Evolutionary conservation across 2,797 vertebrate genomes (phyloP), one percentile per base, ranked within the genome.

Genomic region (Steatocranus sp.): DNA sequence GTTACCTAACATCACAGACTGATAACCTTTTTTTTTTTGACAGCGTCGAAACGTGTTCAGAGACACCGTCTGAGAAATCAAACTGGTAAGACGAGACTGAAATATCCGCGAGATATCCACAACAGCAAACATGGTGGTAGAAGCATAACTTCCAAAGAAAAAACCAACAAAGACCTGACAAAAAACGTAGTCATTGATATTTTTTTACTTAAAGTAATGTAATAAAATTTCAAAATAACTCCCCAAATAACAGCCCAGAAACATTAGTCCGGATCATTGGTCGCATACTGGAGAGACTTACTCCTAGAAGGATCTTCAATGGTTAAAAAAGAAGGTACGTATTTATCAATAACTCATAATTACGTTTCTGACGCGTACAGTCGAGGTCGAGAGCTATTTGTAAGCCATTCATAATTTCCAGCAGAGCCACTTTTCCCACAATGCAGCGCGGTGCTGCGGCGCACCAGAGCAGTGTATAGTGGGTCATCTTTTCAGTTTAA

Each of bases 381-480:
- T 36, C 58, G 5, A 43, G 8, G 36, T 25, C 12, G 20, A 68
- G 36, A 68, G 63, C 36, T 25, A 5, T 17, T 68, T 25, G 38
- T 27, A 46, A 70, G 5, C 9, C 66, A 83, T 90, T 91, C 84
- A 87, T 86, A 75, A 53, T 87, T 90, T 79, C 68, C 11, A 6
- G 4, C 17, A 3, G 3, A 32, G 9, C 10, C 25, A 6, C 3
- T 5, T 9, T 85, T 89, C 93, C 94, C 93, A 94, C 1, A 89
- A 95, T 93, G 18, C 94, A 83, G 8, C 50, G 92, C 92, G 90
- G 1, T 54, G 87, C 83, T 82, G 3, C 43, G 2, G 58, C 4
- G 1, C 41, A 73, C 25, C 4, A 6, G 68, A 2, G 75, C 10
- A 15, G 75, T 81, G n/a, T 32, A 3, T 5, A 5, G 36, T 46